Conservation (phyloP, 2,113 vertebrate species). For the Todiramphus chloris region DNA sequence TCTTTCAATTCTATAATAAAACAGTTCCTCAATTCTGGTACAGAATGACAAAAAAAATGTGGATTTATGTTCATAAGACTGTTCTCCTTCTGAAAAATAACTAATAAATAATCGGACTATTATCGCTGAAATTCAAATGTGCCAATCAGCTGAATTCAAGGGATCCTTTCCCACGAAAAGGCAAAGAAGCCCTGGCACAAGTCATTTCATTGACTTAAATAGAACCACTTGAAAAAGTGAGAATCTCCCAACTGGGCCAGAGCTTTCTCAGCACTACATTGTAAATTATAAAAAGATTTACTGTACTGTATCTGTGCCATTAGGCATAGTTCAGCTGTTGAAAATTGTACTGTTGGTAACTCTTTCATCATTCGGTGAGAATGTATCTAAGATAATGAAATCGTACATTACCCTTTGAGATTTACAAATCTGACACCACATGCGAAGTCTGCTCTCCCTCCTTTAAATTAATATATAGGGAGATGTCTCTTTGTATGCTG, state of each 20-base stretch:
- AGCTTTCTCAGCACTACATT: not conserved
- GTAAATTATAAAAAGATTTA: constrained; percentile 46
- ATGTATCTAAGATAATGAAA: constrained; percentile 28
- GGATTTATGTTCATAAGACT: constrained; percentile 40
- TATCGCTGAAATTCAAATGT: constrained; percentile 40
- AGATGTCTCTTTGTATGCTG: not conserved
- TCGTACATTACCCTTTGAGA: not conserved
- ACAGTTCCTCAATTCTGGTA: not conserved
- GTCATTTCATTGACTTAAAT: constrained; percentile 11
- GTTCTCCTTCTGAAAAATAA: constrained; percentile 14
- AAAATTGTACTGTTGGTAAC: constrained; percentile 11
- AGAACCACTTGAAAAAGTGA: constrained; percentile 20
- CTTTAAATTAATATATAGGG: constrained; percentile 25
- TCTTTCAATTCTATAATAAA: constrained; percentile 40
- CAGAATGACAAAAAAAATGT: not conserved
- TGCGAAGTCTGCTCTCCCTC: not conserved
- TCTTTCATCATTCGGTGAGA: constrained; percentile 33
- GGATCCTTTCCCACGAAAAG: not conserved
- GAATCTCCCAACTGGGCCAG: not conserved
- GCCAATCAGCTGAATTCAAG: constrained; percentile 45
- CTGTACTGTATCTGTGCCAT: not conserved
- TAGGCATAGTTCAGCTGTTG: not conserved
- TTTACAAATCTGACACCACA: not conserved
- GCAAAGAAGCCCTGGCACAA: not conserved
- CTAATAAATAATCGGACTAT: not conserved